Evolutionary conservation across 2,888 invertebrate species (phyloP), one percentile per base, ranked within the genome.

Genomic region (Epistrophe eligans): DNA sequence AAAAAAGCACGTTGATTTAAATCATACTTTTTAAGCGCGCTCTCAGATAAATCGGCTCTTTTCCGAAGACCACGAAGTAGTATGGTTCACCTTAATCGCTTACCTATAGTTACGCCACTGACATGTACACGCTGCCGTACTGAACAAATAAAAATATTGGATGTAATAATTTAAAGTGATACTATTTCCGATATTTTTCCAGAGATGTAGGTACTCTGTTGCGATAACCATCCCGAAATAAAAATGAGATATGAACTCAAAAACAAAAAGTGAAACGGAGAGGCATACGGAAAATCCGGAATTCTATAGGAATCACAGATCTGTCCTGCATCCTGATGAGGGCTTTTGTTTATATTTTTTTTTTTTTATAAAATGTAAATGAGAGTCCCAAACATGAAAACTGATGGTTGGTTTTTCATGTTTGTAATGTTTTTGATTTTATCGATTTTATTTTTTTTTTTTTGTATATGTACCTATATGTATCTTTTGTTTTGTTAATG

Each of bases 81-180:
- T 8, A 4, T 24, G 1, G 19, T 13, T 13, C 2, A 7, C 52
- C 24, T 13, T 13, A 0, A 7, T 13, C 13, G 13, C 24, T 2
- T 13, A 24, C 13, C 13, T 24, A 3, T 13, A 11, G 19, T 13
- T 7, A 24, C 52, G 52, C 24, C 24, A 24, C 24, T 52, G 52
- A 13, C 11, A 11, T 19, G 19, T 1, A 19, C 52, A 28, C 17
- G 2, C 32, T 13, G 35, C 17, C 48, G 38, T 62, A 79, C 62
- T 70, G 35, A 71, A 72, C 70, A 80, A 72, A 82, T 62, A 79
- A 84, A 71, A 45, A 48, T 28, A n/a, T 55, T 79, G 66, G 72
- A 80, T 77, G 58, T 80, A 76, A 84, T 84, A 77, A 84, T 84
- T 84, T 72, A 84, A 76, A 74, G 79, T 76, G 79, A 84, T 84